A percentile compares a stretch with the other conserved stretches of the same genome.
phyloP scores from a whole-genome alignment of 2,888 invertebrate genomes.

The Rhorus exstirpatorius region DNA sequence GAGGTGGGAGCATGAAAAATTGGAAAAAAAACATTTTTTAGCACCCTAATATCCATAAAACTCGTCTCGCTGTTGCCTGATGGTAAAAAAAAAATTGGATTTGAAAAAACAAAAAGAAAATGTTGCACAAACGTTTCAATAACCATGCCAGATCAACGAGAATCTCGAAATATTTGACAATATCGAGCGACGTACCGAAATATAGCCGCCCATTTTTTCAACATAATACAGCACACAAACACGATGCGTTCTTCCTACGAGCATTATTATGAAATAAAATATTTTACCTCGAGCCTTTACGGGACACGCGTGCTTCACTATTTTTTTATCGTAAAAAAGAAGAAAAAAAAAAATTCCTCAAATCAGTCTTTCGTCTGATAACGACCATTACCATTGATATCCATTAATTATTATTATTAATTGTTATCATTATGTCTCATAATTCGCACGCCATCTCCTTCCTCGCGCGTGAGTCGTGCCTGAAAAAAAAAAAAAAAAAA shows the following conservation, averaged over 20 bases:
- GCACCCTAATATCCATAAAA: too few relatives aligned
- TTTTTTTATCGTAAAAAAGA: conserved; percentile 67
- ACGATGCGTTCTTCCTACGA: conserved; percentile 64
- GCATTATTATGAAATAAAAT: conserved; percentile 40
- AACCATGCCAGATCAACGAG: conserved; percentile 36
- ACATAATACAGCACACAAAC: conserved; percentile 52
- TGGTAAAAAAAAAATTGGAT: too few relatives aligned
- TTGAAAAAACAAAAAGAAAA: conserved; percentile 5
- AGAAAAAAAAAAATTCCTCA: conserved; percentile 33
- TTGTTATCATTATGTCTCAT: conserved; percentile 44
- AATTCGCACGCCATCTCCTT: conserved; percentile 38
- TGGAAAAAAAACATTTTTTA: too few relatives aligned
- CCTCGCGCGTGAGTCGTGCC: conserved; percentile 25
- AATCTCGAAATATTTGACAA: conserved; percentile 54
- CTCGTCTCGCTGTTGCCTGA: conserved; percentile 20
- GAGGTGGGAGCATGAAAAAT: too few relatives aligned
- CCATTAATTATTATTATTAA: conserved; percentile 69
- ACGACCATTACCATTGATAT: conserved; percentile 58
- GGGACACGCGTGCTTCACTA: conserved; percentile 74
- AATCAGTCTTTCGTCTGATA: conserved; percentile 48
- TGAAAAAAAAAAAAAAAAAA: neutral
- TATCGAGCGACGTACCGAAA: conserved; percentile 3
- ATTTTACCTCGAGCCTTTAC: conserved; percentile 47
- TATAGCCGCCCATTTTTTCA: conserved; percentile 61
- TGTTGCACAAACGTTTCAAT: neutral